A percentile compares a stretch with the other conserved stretches of the same genome.
These are phyloP conservation scores for Catharus bicknelli DNA, from an alignment of 2,113 vertebrate genomes.

Conservation along the genomic window DNA sequence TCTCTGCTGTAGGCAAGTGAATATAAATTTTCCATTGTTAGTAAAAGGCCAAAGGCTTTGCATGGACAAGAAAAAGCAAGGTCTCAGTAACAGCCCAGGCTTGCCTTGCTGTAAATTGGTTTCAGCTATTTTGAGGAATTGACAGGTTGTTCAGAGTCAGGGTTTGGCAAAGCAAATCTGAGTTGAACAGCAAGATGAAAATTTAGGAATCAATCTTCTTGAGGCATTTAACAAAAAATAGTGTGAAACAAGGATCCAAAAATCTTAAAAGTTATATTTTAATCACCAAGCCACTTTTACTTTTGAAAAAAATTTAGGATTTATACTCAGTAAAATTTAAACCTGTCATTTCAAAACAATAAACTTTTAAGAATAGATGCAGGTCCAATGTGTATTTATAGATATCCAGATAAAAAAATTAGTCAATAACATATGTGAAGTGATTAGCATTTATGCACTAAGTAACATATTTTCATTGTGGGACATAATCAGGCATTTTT, in stretches of 20 bases:
- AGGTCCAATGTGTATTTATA: neutral
- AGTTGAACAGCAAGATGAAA: neutral
- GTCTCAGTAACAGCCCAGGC: neutral
- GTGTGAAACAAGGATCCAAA: neutral
- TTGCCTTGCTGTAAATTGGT: neutral
- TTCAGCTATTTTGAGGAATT: neutral
- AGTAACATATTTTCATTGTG: neutral
- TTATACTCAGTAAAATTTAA: neutral
- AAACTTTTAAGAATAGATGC: neutral
- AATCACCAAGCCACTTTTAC: neutral
- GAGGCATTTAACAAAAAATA: neutral
- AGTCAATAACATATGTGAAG: neutral
- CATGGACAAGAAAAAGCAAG: neutral
- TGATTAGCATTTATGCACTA: neutral
- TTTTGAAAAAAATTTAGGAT: neutral
- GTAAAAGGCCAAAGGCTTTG: neutral
- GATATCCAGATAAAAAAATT: neutral
- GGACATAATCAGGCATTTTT: neutral
- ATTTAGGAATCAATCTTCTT: neutral
- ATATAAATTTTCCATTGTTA: neutral
- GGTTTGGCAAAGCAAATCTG: neutral
- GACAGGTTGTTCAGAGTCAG: neutral
- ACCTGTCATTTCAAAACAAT: neutral
- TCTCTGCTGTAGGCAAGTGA: neutral
- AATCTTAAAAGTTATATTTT: neutral